Evolutionary conservation across 2,113 vertebrate genomes (phyloP).

Genomic region (Grantiella picta): DNA sequence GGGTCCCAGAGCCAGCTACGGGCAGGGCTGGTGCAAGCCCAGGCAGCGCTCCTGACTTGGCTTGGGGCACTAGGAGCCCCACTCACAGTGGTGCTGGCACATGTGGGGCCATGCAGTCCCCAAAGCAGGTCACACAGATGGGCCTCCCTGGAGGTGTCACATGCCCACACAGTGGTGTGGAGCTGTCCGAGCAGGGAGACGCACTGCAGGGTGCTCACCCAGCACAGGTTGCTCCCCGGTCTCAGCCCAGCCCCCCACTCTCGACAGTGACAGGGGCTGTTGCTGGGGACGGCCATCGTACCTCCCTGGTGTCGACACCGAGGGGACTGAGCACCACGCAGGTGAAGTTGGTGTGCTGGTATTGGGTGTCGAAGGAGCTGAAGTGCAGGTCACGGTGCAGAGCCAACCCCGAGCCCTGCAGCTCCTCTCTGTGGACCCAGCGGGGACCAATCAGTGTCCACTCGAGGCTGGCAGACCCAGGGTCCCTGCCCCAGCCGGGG

Average conservation of each 20-base stretch:
- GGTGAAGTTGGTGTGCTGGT: constrained; percentile 18
- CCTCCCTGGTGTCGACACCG: neutral
- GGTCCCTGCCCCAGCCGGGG: neutral
- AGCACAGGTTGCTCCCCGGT: accelerated
- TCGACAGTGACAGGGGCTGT: accelerated
- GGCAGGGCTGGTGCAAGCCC: neutral
- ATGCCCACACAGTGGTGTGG: accelerated
- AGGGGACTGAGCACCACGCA: constrained; percentile 23
- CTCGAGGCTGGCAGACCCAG: neutral
- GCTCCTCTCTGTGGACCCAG: neutral
- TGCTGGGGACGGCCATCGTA: neutral
- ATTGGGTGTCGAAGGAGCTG: neutral
- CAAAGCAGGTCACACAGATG: accelerated
- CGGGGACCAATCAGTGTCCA: accelerated
- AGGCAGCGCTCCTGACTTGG: accelerated
- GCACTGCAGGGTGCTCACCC: accelerated
- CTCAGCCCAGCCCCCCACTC: neutral
- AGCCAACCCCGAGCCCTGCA: neutral
- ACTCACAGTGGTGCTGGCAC: neutral
- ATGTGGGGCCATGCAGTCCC: neutral
- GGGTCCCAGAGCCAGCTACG: neutral
- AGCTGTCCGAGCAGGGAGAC: neutral
- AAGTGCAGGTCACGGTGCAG: neutral
- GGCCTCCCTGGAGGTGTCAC: neutral
- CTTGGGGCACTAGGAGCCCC: neutral